Conservation (phyloP, 1,140 invertebrate genomes). For the Drosophila rufa region DNA sequence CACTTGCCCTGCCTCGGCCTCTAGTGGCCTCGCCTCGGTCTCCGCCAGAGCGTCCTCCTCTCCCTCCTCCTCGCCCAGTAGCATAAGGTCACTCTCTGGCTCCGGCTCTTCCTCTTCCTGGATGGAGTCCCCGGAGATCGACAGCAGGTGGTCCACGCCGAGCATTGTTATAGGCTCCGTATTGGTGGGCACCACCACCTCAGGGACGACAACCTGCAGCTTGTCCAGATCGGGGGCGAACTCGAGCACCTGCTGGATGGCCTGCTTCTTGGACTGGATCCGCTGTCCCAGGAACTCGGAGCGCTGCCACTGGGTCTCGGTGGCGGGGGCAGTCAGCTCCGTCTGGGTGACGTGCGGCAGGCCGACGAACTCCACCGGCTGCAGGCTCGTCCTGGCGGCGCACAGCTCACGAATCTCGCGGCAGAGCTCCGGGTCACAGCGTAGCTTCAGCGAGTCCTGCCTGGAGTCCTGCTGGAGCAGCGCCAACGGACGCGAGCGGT, state of each 20-base stretch:
- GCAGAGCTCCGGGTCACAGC: constrained; percentile 19
- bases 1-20: background rate
- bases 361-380: constrained; percentile 50
- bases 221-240: constrained; percentile 55
- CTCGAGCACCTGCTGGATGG: constrained; percentile 48
- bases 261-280: constrained; percentile 21
- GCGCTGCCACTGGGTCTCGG: constrained; percentile 35
- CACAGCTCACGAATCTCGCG: constrained; percentile 44
- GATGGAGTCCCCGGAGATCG: constrained; percentile 18
- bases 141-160: background rate
- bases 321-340: constrained; percentile 29
- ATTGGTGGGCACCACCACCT: background rate
- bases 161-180: background rate
- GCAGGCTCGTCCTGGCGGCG: constrained; percentile 31
- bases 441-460: constrained; percentile 25
- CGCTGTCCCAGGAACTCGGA: constrained; percentile 40
- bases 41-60: background rate
- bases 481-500: constrained; percentile 15
- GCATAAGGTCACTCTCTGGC: background rate
- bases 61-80: background rate
- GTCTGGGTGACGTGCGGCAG: constrained; percentile 46
- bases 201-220: constrained; percentile 45
- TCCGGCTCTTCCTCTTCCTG: constrained; percentile 15
- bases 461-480: background rate
- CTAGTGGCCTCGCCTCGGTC: background rate